phyloP scores from a whole-genome alignment of 2,888 invertebrate species.

The Patella ulyssiponensis region DNA sequence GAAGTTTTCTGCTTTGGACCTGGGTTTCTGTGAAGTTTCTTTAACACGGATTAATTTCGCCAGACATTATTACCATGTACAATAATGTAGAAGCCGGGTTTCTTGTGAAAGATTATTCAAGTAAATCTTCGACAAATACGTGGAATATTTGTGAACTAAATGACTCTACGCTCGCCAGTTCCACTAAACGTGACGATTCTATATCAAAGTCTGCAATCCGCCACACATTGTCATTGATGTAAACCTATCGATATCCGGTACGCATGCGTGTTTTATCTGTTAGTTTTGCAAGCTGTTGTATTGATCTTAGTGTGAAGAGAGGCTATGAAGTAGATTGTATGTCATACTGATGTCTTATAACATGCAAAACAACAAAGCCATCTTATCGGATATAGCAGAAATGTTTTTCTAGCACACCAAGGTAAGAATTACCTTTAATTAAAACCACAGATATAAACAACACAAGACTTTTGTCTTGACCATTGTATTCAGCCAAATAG shows the following conservation, averaged over 20 bases:
- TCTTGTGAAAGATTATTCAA: neutral
- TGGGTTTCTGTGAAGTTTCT: neutral
- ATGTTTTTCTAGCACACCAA: no score
- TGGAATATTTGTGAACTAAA: neutral
- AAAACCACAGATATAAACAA: no score
- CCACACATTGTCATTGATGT: slow-evolving; percentile 7
- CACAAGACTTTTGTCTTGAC: no score
- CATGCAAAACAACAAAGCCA: neutral
- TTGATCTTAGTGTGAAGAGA: neutral
- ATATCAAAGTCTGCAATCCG: no score
- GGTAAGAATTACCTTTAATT: no score
- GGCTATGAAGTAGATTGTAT: slow-evolving; percentile 2
- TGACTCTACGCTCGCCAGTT: no score
- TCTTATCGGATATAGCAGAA: neutral
- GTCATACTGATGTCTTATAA: slow-evolving; percentile 5
- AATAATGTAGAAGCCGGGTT: neutral
- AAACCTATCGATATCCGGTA: slow-evolving; percentile 9
- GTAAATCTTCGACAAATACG: slow-evolving; percentile 1
- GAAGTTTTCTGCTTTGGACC: no score
- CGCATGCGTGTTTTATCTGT: slow-evolving; percentile 9
- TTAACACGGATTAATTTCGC: neutral
- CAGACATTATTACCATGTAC: slow-evolving; percentile 9
- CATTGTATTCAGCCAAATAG: no score
- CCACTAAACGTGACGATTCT: no score
- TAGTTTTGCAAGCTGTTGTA: neutral